These are phyloP conservation scores for Vulpes ferrilata DNA, from an alignment of 2,113 vertebrate genomes.

Conservation along the genomic window DNA sequence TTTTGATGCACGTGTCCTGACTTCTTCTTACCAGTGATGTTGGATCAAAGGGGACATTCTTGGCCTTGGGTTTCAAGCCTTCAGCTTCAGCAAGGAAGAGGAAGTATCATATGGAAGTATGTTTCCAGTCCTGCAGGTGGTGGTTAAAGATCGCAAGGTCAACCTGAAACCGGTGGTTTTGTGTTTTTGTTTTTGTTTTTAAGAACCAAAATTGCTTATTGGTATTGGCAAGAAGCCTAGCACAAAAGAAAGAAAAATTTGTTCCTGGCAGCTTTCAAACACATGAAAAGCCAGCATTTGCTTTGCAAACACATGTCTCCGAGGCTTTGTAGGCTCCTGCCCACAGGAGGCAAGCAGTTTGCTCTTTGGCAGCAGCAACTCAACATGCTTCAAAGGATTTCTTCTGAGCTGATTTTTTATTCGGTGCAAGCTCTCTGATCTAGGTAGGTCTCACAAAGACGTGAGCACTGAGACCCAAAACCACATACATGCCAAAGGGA, in stretches of 20 bases:
- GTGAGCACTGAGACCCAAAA: constrained; percentile 22
- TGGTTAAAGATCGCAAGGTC: constrained; percentile 50
- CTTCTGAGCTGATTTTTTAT: constrained; percentile 67
- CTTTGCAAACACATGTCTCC: constrained; percentile 53
- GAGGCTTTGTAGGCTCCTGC: constrained; percentile 66
- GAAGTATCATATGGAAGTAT: constrained; percentile 53
- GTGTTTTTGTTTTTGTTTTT: constrained; percentile 59
- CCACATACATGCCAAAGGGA: not conserved
- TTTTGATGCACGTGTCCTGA: not conserved
- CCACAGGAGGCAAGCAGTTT: constrained; percentile 74
- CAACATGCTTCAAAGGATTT: constrained; percentile 68
- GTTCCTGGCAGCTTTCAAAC: constrained; percentile 58
- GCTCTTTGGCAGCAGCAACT: constrained; percentile 70
- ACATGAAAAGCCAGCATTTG: constrained; percentile 70
- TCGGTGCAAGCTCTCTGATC: constrained; percentile 65
- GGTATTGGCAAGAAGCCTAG: constrained; percentile 75
- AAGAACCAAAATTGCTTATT: constrained; percentile 69
- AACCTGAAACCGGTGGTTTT: constrained; percentile 71
- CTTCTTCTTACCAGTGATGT: not conserved
- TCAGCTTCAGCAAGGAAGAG: constrained; percentile 61
- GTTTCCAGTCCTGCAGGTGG: constrained; percentile 71
- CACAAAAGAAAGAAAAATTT: constrained; percentile 76
- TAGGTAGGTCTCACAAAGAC: constrained; percentile 55
- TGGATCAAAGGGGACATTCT: not conserved
- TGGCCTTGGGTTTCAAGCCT: constrained; percentile 57